Evolutionary conservation across 1,140 invertebrate genomes (phyloP).

Genomic region (Brachionus angularis): DNA sequence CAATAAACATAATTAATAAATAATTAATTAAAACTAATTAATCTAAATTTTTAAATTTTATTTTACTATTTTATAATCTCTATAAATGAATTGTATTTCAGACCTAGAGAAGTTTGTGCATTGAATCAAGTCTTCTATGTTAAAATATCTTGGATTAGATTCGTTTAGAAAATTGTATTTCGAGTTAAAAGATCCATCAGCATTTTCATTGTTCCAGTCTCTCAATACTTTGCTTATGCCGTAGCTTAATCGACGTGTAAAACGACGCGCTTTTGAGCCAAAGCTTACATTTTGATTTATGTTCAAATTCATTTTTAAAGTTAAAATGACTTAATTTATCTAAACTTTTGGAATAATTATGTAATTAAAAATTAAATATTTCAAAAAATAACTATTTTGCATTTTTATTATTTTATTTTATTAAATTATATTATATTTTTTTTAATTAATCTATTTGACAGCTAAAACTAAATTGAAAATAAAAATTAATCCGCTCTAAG

Average conservation of each 20-base stretch:
- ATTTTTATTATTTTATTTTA: too few relatives aligned
- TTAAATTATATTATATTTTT: too few relatives aligned
- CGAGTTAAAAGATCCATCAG: too few relatives aligned
- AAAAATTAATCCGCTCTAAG: too few relatives aligned
- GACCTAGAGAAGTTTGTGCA: slow-evolving; percentile 21
- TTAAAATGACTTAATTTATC: too few relatives aligned
- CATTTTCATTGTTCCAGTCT: slow-evolving; percentile 28
- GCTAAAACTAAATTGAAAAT: too few relatives aligned
- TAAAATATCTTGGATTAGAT: slow-evolving; percentile 4
- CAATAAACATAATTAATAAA: too few relatives aligned
- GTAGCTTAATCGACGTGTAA: slow-evolving; percentile 21
- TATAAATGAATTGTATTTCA: slow-evolving; percentile 41
- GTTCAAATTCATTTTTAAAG: slow-evolving; percentile 5
- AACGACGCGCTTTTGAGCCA: slow-evolving; percentile 19
- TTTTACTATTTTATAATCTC: slow-evolving; percentile 40
- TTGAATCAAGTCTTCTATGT: slow-evolving; percentile 3
- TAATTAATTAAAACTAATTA: background rate
- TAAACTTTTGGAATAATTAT: too few relatives aligned
- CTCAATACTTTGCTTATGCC: slow-evolving; percentile 33
- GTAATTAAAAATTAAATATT: too few relatives aligned
- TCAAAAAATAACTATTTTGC: too few relatives aligned
- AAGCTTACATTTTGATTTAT: slow-evolving; percentile 14
- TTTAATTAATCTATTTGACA: too few relatives aligned
- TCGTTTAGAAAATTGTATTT: background rate
- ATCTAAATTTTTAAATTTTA: background rate